phyloP scores from a whole-genome alignment of 2,113 vertebrate species.

The Dolichotis patagonum region DNA sequence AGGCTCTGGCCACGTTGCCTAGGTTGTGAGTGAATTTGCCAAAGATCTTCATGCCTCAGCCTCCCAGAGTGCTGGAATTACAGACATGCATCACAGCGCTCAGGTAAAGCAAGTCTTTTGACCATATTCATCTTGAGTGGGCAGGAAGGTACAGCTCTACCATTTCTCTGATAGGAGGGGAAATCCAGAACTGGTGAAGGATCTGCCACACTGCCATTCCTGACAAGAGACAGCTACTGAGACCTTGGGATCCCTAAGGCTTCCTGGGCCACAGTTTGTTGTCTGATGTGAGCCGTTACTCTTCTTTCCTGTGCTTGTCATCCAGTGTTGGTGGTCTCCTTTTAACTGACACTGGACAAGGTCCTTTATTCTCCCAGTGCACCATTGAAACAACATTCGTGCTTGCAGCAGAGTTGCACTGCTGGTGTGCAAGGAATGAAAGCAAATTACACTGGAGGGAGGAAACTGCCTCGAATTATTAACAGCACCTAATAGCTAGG shows the following conservation, averaged over 20 bases:
- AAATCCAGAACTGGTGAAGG: background rate
- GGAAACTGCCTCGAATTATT: background rate
- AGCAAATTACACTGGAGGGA: background rate
- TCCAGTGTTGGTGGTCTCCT: background rate
- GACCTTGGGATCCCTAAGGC: background rate
- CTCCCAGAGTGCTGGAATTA: background rate
- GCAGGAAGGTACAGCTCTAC: accelerated
- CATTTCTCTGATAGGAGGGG: background rate
- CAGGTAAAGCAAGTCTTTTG: background rate
- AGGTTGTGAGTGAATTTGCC: background rate
- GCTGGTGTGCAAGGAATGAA: background rate
- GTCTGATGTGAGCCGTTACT: background rate
- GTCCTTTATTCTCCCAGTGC: background rate
- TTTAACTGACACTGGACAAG: background rate
- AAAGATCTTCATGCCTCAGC: background rate
- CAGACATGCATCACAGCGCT: background rate
- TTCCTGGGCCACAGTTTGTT: background rate
- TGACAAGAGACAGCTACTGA: accelerated
- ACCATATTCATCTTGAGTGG: no score
- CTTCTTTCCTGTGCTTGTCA: background rate
- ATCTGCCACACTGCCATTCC: background rate
- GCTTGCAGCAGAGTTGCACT: background rate
- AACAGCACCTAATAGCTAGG: no score
- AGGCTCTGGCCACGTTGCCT: background rate
- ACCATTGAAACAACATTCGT: background rate